phyloP scores from a whole-genome alignment of 2,888 invertebrate genomes.

The Pheosia tremula region DNA sequence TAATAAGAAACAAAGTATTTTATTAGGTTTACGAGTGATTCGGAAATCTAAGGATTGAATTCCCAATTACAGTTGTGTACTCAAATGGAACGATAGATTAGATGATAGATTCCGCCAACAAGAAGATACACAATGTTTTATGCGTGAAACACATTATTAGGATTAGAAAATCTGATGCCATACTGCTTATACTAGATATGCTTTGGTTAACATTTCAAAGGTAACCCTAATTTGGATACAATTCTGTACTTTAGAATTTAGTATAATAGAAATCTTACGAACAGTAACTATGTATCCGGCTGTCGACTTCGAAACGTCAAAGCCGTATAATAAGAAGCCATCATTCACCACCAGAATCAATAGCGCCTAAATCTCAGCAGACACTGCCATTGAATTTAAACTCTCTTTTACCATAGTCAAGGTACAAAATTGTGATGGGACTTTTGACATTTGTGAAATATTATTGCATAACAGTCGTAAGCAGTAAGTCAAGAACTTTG shows the following conservation, averaged over 20 bases:
- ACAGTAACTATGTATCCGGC: not conserved
- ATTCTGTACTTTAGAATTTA: not conserved
- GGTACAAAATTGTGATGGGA: not conserved
- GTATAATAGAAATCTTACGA: not conserved
- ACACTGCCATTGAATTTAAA: not conserved
- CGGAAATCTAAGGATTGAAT: not conserved
- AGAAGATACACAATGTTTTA: not conserved
- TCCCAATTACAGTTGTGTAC: not conserved
- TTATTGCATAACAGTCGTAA: conserved; percentile 19
- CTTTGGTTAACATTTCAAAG: too few relatives aligned
- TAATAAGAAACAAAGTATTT: not conserved
- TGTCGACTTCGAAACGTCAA: conserved; percentile 1
- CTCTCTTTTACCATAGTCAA: not conserved
- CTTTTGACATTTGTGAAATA: not conserved
- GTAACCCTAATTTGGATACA: not conserved
- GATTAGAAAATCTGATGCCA: not conserved
- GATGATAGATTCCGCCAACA: not conserved
- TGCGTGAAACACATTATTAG: not conserved
- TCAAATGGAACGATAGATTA: not conserved
- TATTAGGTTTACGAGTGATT: not conserved
- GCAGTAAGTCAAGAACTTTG: conserved; percentile 27
- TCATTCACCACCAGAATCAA: not conserved
- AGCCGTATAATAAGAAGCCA: conserved; percentile 1
- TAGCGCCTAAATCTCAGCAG: not conserved
- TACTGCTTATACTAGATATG: too few relatives aligned